These are phyloP conservation scores for Pteronotus mesoamericanus DNA, from an alignment of 2,797 vertebrate species.

Conservation along the genomic window DNA sequence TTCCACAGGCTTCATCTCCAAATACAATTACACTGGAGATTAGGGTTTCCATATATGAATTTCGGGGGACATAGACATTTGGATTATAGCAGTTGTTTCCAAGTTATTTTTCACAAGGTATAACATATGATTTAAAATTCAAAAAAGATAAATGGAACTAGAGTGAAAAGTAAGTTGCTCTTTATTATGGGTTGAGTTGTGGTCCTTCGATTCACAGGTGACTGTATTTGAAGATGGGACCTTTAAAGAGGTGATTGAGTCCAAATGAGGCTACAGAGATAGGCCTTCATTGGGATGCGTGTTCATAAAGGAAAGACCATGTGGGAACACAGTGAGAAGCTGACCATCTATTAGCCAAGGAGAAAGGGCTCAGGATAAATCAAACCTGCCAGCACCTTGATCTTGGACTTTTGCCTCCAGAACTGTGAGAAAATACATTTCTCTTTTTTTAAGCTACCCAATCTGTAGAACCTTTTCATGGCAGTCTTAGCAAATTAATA, in stretches of 20 bases:
- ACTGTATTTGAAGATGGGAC: neutral
- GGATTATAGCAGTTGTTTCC: neutral
- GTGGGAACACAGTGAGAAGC: neutral
- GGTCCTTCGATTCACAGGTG: neutral
- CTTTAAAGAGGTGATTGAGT: neutral
- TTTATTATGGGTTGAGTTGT: neutral
- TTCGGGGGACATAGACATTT: neutral
- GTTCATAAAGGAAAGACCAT: neutral
- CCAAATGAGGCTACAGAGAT: neutral
- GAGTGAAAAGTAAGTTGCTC: neutral
- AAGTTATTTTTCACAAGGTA: neutral
- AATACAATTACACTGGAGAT: neutral
- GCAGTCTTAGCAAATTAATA: neutral
- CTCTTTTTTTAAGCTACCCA: neutral
- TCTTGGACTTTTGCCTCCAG: neutral
- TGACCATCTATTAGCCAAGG: neutral
- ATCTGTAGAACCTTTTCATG: neutral
- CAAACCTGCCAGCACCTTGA: neutral
- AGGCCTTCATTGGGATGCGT: neutral
- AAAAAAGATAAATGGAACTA: neutral
- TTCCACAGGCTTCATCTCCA: neutral
- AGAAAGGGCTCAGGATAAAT: neutral
- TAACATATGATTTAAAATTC: neutral
- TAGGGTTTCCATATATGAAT: neutral
- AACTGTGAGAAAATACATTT: neutral